phyloP scores from a whole-genome alignment of 2,797 vertebrate species.

The Thalassophryne amazonica region DNA sequence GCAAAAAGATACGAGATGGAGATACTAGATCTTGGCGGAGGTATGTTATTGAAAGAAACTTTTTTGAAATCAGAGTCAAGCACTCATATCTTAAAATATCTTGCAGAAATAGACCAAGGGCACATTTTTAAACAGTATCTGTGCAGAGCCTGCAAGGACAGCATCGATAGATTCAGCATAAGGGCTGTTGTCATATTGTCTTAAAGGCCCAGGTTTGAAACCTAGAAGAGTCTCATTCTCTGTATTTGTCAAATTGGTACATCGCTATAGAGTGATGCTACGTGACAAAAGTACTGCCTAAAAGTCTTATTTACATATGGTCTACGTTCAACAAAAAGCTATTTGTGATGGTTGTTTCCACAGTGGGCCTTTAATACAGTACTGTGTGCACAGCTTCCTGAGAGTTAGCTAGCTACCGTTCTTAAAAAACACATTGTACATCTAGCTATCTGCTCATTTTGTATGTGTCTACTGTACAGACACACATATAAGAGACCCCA shows the following conservation, averaged over 20 bases:
- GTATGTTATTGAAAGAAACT: slow-evolving; percentile 29
- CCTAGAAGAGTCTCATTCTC: background rate
- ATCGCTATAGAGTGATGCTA: background rate
- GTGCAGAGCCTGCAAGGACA: slow-evolving; percentile 49
- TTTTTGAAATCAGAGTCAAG: slow-evolving; percentile 40
- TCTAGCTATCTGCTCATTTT: slow-evolving; percentile 67
- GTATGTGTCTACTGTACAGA: slow-evolving; percentile 31
- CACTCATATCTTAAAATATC: slow-evolving; percentile 16
- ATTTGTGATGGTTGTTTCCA: slow-evolving; percentile 32
- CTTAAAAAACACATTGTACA: slow-evolving; percentile 51
- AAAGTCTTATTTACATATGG: background rate
- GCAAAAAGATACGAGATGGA: too few species aligned
- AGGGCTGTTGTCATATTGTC: slow-evolving; percentile 60
- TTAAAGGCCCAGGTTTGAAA: slow-evolving; percentile 60
- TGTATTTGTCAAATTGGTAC: background rate
- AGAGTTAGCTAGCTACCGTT: slow-evolving; percentile 72
- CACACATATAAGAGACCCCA: slow-evolving; percentile 6
- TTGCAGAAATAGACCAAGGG: slow-evolving; percentile 28
- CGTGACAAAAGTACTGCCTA: background rate
- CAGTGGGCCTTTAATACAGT: slow-evolving; percentile 67
- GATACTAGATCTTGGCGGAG: too few species aligned
- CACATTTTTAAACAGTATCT: slow-evolving; percentile 16
- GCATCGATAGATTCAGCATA: slow-evolving; percentile 57
- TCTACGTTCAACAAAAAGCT: background rate
- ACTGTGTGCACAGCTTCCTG: slow-evolving; percentile 74